Conservation (phyloP, 1,140 invertebrate species). For the Drosophila eugracilis region DNA sequence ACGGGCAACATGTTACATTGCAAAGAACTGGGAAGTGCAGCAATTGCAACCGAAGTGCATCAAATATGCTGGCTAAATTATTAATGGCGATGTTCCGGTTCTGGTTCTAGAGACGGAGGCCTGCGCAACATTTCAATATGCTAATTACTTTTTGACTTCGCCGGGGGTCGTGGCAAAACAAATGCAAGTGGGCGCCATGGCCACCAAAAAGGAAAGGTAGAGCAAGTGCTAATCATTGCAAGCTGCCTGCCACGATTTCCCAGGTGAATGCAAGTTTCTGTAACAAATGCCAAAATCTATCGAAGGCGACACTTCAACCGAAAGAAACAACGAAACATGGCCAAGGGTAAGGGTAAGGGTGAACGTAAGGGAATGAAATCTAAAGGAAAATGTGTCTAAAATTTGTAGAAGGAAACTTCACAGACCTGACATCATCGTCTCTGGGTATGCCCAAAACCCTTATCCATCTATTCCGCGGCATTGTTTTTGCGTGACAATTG, state of each 20-base stretch:
- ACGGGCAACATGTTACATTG: conserved; percentile 19
- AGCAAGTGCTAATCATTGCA: conserved; percentile 59
- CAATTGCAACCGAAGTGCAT: conserved; percentile 34
- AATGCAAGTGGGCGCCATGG: conserved; percentile 44
- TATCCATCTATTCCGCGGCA: conserved; percentile 63
- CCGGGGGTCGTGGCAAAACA: conserved; percentile 23
- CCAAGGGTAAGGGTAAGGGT: conserved; percentile 2
- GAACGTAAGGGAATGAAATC: background rate
- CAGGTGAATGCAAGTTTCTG: conserved; percentile 62
- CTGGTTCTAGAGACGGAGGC: conserved; percentile 1
- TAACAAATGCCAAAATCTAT: conserved; percentile 81
- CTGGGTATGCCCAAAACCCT: conserved; percentile 42
- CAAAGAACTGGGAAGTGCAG: conserved; percentile 52
- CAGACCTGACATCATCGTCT: conserved; percentile 41
- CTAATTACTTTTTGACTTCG: conserved; percentile 70
- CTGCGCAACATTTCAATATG: conserved; percentile 70
- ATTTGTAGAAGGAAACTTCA: conserved; percentile 66
- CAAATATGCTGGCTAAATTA: conserved; percentile 54
- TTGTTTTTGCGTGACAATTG: conserved; percentile 82
- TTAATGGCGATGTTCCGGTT: conserved; percentile 37
- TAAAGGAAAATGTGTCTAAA: conserved; percentile 63
- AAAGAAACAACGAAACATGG: conserved; percentile 31
- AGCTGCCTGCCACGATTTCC: conserved; percentile 67
- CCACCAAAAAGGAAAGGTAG: background rate
- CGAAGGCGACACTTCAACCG: conserved; percentile 66